Evolutionary conservation across 2,797 vertebrate genomes (phyloP), one percentile per base, ranked within the genome.

Genomic region (Brachymystax lenok): DNA sequence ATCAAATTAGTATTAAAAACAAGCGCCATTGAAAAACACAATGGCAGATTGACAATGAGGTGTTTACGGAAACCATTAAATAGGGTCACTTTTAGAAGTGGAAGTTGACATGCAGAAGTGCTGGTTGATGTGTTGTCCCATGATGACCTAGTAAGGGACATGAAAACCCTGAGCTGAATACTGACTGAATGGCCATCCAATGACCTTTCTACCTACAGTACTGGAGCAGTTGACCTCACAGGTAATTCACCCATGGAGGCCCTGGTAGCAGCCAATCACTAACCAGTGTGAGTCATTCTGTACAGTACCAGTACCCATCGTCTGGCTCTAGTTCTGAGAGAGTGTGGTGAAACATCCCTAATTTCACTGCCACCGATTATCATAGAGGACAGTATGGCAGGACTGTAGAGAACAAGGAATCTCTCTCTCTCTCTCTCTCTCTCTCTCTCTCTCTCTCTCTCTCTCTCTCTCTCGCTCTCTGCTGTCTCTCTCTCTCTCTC

Each of bases 131-230:
- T 46, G 40, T 10, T 89, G 82, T 87, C 79, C 81, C 83, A 75
- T 33, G 77, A 77, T 80, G 84, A 86, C 84, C 78, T 74, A 84
- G 76, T 84, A 82, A 81, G 86, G 83, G 77, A 75, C 78, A 10
- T 12, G 5, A 21, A 30, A 28, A 28, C 10, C 46, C 46, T 28
- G 0, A 13, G 8, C 68, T 17, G 61, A 68, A 68, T 80, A 81
- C 83, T 77, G 78, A 86, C 85, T 40, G 76, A 82, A 79, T 68
- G 51, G 77, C 59, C 80, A 77, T 76, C 69, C 74, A 61, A 24
- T 73, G 46, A 71, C 66, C 66, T 78, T 64, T 51, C 64, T 69
- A 35, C 72, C 78, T 74, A 76, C 50, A 66, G 52, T 17, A 27
- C 67, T 35, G 17, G 17, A 6, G 2, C 66, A 68, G 66, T 67